Evolutionary conservation across 1,140 invertebrate genomes (phyloP).

Genomic region (Drosophila navojoa): DNA sequence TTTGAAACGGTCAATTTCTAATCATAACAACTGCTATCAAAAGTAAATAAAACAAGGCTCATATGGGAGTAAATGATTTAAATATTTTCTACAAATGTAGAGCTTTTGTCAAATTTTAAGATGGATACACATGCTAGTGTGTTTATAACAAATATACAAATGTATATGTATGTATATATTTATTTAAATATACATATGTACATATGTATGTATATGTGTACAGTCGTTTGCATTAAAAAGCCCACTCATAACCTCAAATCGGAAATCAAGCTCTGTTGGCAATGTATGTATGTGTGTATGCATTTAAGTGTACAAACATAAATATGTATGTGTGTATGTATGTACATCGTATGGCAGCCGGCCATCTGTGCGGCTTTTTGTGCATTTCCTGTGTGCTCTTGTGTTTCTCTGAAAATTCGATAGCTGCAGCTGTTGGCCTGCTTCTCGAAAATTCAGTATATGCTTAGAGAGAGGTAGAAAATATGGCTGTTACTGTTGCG

Average conservation of each 20-base stretch:
- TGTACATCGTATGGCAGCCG: conserved; percentile 39
- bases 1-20: not conserved
- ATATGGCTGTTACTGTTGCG: not conserved
- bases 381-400: conserved; percentile 57
- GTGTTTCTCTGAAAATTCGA: conserved; percentile 53
- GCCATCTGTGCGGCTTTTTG: conserved; percentile 39
- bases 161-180: too few relatives aligned
- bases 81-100: not conserved
- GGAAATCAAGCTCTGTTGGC: not conserved
- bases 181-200: not conserved
- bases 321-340: not conserved
- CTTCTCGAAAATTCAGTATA: conserved; percentile 46
- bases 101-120: conserved; percentile 2
- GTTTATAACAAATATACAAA: too few relatives aligned
- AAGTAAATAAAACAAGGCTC: not conserved
- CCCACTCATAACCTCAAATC: conserved; percentile 4
- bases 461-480: conserved; percentile 2
- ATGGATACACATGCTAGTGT: too few relatives aligned
- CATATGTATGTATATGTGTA: not conserved
- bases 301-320: too few relatives aligned
- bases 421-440: conserved; percentile 53
- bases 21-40: conserved; percentile 6
- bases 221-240: not conserved
- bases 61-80: not conserved
- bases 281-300: not conserved